Percentiles rank a stretch among this genome's conserved stretches.
These are phyloP conservation scores for Sakesphorus luctuosus DNA, from an alignment of 2,113 vertebrate genomes.

Conservation along the genomic window DNA sequence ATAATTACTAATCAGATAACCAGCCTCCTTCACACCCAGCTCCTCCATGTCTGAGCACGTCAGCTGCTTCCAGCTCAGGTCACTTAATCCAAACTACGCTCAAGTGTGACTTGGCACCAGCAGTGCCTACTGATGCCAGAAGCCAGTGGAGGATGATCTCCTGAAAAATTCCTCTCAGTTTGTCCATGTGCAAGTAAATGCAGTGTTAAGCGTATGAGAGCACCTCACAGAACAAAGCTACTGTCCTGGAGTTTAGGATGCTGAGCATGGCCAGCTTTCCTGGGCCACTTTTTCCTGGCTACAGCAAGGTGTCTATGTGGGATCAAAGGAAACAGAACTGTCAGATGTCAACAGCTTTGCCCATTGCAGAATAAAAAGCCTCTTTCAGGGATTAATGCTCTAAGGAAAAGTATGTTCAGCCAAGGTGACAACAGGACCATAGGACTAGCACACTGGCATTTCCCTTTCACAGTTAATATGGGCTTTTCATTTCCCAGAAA, in stretches of 20 bases:
- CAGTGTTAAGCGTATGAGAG: not conserved
- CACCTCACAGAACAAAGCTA: not conserved
- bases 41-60: not conserved
- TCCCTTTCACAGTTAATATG: not conserved
- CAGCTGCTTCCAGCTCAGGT: not conserved
- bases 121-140: not conserved
- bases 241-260: not conserved
- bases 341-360: conserved; percentile 6
- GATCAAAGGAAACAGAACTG: not conserved
- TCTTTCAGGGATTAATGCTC: conserved; percentile 46
- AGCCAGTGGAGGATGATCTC: not conserved
- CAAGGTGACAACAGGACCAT: conserved; percentile 52
- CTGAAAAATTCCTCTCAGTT: not conserved
- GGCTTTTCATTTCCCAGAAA: not conserved
- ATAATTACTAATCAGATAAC: conserved; percentile 33
- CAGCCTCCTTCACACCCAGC: not conserved
- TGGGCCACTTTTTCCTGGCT: not conserved
- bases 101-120: not conserved
- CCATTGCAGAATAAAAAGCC: conserved; percentile 37
- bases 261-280: not conserved
- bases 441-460: not conserved
- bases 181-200: not conserved
- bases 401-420: conserved; percentile 36
- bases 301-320: not conserved
- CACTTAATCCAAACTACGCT: not conserved